Evolutionary conservation across 2,888 invertebrate species (phyloP), one percentile per base, ranked within the genome.

Genomic region (Polymixis lichenea): DNA sequence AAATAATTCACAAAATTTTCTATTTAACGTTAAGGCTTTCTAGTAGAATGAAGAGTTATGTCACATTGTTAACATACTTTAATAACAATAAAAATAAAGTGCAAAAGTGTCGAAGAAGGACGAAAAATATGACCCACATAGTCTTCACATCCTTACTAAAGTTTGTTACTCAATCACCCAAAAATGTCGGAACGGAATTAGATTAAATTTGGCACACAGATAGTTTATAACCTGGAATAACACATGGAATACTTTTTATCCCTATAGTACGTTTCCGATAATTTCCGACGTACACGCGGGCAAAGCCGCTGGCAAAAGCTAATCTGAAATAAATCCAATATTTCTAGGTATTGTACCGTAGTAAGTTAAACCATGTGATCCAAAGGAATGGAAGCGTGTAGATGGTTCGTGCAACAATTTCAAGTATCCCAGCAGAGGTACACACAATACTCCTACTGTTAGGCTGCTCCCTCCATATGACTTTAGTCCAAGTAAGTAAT

Each of bases 321-420:
- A 38, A 5, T 53, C 28, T 66, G 8, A 56, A 19, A 25, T 13
- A n/a, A 25, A 13, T 2, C 7, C 3, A 73, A 71, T 60, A 25
- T 58, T 72, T 79, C 46, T 66, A 84, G 83, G 8, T 56, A 32
- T 22, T 85, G 80, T 32, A 69, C 69, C 1, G 74, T 68, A n/a
- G 2, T 32, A 78, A 4, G 61, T 81, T 0, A 53, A 69, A 46
- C 71, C 75, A 1, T 84, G 85, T 56, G 65, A 84, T n/a, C 62
- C 72, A 6, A 60, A 56, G 0, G 78, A 81, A 61, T 66, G 72
- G 43, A 73, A 67, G 25, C 74, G 81, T 9, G 0, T 80, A 3
- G 83, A 85, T 38, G 85, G 86, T 5, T 76, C 79, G 1, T 85
- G 86, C 15, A 80, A 80, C 46, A 85, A 80, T 38, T 60, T 82